Conservation (phyloP, 1,140 invertebrate species). For the Xylocopa sonorina region DNA sequence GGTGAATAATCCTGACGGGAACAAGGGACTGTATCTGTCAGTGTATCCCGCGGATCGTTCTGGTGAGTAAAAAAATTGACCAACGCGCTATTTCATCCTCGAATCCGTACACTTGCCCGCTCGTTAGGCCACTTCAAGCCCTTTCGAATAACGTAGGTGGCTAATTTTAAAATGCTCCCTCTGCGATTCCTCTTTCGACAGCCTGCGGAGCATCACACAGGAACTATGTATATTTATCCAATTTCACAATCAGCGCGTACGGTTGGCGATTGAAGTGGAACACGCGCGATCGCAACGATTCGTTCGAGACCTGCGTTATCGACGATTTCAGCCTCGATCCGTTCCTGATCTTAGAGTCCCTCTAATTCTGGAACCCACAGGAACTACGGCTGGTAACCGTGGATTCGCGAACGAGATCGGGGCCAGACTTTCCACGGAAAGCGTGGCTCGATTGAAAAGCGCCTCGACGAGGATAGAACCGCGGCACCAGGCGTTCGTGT, state of each 20-base stretch:
- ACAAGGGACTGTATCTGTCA: conserved; percentile 94
- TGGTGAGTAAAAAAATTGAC: conserved; percentile 80
- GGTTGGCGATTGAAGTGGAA: background rate
- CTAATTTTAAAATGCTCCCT: conserved; percentile 1
- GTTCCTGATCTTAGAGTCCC: too few species aligned
- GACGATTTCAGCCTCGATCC: too few species aligned
- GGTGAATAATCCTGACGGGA: conserved; percentile 89
- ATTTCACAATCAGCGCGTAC: too few species aligned
- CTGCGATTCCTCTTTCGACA: conserved; percentile 6
- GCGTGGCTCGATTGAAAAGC: background rate
- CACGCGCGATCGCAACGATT: background rate
- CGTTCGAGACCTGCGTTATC: too few species aligned
- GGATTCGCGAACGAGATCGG: too few species aligned
- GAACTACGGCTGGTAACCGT: too few species aligned
- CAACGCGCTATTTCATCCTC: too few species aligned
- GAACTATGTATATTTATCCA: background rate
- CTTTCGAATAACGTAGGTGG: background rate
- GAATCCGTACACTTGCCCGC: too few species aligned
- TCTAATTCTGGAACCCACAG: too few species aligned
- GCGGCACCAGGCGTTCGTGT: too few species aligned
- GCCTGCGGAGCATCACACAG: background rate
- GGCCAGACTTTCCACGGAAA: background rate
- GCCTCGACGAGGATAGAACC: background rate
- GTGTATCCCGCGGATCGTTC: conserved; percentile 87
- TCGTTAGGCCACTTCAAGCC: too few species aligned